Conservation (phyloP, 2,113 vertebrate genomes). For the Paralichthys olivaceus region DNA sequence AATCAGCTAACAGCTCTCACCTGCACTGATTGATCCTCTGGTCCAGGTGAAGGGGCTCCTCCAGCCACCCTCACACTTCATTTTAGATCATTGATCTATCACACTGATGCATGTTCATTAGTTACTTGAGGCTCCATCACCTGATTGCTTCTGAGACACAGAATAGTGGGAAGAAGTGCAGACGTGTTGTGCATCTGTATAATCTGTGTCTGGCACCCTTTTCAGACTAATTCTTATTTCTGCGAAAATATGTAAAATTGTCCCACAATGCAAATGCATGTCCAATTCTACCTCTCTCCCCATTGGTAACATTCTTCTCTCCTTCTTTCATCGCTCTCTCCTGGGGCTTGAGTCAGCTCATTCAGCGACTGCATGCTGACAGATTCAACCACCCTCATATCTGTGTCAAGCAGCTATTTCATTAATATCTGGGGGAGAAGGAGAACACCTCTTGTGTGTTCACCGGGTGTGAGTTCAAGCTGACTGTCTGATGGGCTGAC, state of each 20-base stretch:
- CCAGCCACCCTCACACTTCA: too few relatives aligned
- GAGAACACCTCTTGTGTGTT: constrained; percentile 40
- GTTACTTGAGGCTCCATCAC: too few relatives aligned
- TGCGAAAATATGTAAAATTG: too few relatives aligned
- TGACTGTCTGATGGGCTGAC: constrained; percentile 40
- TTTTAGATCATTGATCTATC: too few relatives aligned
- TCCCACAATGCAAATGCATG: neutral
- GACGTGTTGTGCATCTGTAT: too few relatives aligned
- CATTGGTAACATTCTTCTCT: constrained; percentile 12
- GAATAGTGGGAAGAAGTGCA: too few relatives aligned
- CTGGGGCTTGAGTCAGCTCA: constrained; percentile 24
- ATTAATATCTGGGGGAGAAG: constrained; percentile 51
- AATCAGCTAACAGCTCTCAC: too few relatives aligned
- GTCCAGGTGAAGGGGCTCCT: too few relatives aligned
- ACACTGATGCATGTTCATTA: too few relatives aligned
- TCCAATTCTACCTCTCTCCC: neutral
- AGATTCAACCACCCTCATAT: constrained; percentile 55
- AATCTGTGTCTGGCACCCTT: neutral
- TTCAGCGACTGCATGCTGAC: constrained; percentile 45
- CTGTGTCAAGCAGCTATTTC: constrained; percentile 65
- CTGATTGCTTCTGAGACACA: too few relatives aligned
- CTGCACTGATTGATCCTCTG: too few relatives aligned
- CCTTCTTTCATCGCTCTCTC: constrained; percentile 40
- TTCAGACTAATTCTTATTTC: neutral
- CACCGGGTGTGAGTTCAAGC: constrained; percentile 57